Percentiles rank a stretch among this genome's conserved stretches.
Conservation (phyloP, 2,113 vertebrate species). For the Mus spicilegus region DNA sequence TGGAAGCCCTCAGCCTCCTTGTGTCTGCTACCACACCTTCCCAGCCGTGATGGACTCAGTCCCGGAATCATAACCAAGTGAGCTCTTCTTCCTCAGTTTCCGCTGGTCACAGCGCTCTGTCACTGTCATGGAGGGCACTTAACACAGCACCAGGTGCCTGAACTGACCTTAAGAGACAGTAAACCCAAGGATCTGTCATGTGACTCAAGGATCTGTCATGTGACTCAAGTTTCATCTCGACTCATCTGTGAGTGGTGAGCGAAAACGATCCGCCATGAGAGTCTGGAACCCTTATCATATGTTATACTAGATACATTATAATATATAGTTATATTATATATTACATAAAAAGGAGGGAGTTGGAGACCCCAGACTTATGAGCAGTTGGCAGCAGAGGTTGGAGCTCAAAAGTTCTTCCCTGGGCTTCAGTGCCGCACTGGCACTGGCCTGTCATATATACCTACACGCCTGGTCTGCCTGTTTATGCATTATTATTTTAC, state of each 20-base stretch:
- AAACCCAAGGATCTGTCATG: neutral
- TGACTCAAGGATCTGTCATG: fast-evolving
- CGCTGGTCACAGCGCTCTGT: neutral
- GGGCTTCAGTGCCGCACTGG: fast-evolving
- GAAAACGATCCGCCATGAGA: fast-evolving
- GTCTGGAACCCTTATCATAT: fast-evolving
- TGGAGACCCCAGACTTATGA: fast-evolving
- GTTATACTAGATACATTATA: too few species aligned
- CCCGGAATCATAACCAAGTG: neutral
- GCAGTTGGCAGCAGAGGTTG: fast-evolving
- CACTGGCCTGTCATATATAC: neutral
- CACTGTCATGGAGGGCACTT: neutral
- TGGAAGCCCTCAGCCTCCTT: too few species aligned
- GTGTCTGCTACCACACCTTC: neutral
- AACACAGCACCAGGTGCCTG: neutral
- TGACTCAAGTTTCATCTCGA: fast-evolving
- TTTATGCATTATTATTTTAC: neutral
- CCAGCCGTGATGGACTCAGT: neutral
- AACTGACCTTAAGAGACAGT: neutral
- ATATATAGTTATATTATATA: too few species aligned
- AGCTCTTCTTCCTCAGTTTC: neutral
- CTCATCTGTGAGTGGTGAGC: neutral
- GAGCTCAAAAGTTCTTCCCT: fast-evolving
- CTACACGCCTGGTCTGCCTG: neutral
- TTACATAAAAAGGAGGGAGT: too few species aligned